Evolutionary conservation across 2,113 vertebrate species (phyloP).

Genomic region (Megaceryle torquata): DNA sequence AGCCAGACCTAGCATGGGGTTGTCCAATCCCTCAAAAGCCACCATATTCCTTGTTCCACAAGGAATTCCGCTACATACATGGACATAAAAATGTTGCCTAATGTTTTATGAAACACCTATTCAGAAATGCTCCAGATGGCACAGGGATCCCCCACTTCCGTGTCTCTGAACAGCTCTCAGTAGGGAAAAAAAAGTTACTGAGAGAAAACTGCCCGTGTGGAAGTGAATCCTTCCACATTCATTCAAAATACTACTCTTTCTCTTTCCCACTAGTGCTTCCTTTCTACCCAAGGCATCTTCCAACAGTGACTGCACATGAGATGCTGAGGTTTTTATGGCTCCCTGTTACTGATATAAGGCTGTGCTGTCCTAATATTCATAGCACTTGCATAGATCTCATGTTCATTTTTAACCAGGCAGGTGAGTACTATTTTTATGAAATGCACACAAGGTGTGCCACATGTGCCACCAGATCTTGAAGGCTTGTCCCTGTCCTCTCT

Average conservation of each 20-base stretch:
- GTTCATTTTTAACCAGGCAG: background rate
- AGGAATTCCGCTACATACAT: too few species aligned
- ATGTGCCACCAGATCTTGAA: rapidly evolving
- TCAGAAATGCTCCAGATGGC: slow-evolving; percentile 17
- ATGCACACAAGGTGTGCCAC: background rate
- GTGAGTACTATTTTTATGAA: background rate
- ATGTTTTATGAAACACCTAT: background rate
- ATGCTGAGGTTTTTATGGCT: background rate
- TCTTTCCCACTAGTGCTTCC: background rate
- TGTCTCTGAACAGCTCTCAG: background rate
- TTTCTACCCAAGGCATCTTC: background rate
- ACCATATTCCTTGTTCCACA: too few species aligned
- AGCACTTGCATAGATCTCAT: background rate
- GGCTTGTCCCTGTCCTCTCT: background rate
- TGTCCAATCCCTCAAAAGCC: too few species aligned
- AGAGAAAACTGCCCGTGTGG: background rate
- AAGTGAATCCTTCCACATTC: background rate
- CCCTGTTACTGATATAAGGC: rapidly evolving
- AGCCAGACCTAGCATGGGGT: too few species aligned
- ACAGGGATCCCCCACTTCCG: background rate
- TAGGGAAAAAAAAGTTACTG: background rate
- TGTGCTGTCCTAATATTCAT: background rate
- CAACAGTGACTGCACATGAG: background rate
- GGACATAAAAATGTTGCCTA: background rate
- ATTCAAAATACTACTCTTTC: background rate